Conservation (phyloP, 2,888 invertebrate genomes). For the Idaea straminata region DNA sequence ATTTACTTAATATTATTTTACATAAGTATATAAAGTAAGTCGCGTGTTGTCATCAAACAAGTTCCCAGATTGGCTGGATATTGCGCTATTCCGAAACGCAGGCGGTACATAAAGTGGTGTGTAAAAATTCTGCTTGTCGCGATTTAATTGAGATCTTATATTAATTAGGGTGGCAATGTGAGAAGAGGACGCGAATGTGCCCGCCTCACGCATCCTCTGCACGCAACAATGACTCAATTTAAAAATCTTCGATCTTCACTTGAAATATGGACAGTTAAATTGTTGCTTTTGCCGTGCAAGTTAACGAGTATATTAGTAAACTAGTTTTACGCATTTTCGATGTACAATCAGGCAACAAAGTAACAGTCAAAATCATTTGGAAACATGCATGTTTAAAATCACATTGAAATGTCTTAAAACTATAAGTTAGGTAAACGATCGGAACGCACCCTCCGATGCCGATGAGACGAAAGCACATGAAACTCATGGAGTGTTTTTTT, state of each 20-base stretch:
- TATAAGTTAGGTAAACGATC: too few species aligned
- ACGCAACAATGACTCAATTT: constrained; percentile 54
- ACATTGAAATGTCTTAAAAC: too few species aligned
- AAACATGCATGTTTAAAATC: too few species aligned
- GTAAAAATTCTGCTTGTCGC: constrained; percentile 74
- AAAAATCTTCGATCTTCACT: constrained; percentile 7
- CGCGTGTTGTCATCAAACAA: constrained; percentile 56
- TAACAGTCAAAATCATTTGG: too few species aligned
- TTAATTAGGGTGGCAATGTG: constrained; percentile 77
- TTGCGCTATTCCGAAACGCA: constrained; percentile 60
- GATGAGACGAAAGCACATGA: too few species aligned
- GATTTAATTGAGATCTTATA: constrained; percentile 81
- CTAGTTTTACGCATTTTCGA: neutral
- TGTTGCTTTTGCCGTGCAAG: neutral
- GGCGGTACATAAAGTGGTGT: constrained; percentile 59
- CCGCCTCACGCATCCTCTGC: constrained; percentile 72
- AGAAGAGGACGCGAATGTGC: constrained; percentile 67
- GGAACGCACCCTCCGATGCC: too few species aligned
- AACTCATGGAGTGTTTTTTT: too few species aligned
- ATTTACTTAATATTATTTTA: neutral
- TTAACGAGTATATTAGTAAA: constrained; percentile 3
- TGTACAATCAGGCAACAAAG: neutral
- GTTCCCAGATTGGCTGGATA: constrained; percentile 64
- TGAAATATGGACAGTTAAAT: constrained; percentile 4
- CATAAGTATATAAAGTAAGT: constrained; percentile 6